Percentiles rank a stretch among this genome's conserved stretches.
phyloP scores from a whole-genome alignment of 2,888 invertebrate species.

The Chouioia cunea region DNA sequence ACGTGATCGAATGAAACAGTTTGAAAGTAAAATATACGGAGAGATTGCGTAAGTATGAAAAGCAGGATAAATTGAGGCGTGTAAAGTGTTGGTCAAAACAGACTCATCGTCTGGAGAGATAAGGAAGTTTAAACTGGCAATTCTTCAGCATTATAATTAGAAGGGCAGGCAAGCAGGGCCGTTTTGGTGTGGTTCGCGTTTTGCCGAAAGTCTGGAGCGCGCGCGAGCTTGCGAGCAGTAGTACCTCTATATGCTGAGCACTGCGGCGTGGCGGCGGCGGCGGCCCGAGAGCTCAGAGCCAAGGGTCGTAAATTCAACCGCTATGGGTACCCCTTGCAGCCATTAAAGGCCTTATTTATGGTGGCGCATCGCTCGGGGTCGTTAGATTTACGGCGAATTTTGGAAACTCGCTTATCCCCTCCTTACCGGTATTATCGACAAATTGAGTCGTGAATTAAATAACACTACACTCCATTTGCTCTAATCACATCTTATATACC shows the following conservation, averaged over 20 bases:
- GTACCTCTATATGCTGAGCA: no score
- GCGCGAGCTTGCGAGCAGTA: no score
- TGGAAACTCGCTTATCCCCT: slow-evolving; percentile 47
- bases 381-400: slow-evolving; percentile 47
- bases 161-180: slow-evolving; percentile 12
- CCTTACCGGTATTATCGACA: slow-evolving; percentile 41
- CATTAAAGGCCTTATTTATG: slow-evolving; percentile 47
- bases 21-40: no score
- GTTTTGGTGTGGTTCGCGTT: slow-evolving; percentile 9
- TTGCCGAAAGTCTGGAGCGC: slow-evolving; percentile 16
- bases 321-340: slow-evolving; percentile 41
- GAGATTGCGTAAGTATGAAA: no score
- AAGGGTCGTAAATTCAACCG: slow-evolving; percentile 44
- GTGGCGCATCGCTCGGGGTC: slow-evolving; percentile 37
- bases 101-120: slow-evolving; percentile 10
- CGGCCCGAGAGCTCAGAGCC: slow-evolving; percentile 8
- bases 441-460: slow-evolving; percentile 43
- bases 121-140: slow-evolving; percentile 41
- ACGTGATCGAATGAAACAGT: no score
- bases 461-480: slow-evolving; percentile 38
- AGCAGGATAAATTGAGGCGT: no score
- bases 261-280: slow-evolving; percentile 7
- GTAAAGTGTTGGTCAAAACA: no score
- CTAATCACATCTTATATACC: slow-evolving; percentile 34
- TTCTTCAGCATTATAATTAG: slow-evolving; percentile 44